phyloP scores from a whole-genome alignment of 1,140 invertebrate genomes.

The Magallana ariakensis region DNA sequence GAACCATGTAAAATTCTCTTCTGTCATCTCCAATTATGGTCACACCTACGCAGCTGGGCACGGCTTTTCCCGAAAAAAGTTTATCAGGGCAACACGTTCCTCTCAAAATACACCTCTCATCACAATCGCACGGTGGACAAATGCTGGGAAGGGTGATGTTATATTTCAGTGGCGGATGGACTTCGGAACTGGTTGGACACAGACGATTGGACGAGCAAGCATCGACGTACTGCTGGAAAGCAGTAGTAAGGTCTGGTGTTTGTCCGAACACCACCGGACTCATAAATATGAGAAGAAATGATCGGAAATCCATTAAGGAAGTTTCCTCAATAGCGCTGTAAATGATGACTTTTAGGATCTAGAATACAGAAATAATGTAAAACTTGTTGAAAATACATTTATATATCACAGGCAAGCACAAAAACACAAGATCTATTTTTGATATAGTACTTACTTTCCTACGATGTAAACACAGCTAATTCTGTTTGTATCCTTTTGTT shows the following conservation, averaged over 20 bases:
- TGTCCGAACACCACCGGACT: background rate
- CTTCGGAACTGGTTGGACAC: background rate
- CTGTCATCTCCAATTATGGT: background rate
- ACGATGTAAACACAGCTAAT: no score
- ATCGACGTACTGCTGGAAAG: background rate
- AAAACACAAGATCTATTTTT: no score
- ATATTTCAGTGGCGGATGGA: background rate
- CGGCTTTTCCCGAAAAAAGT: background rate
- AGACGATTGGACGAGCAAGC: background rate
- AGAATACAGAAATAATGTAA: no score
- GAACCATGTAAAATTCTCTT: background rate
- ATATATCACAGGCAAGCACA: no score
- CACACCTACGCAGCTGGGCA: background rate
- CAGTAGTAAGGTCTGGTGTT: background rate
- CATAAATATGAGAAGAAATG: no score
- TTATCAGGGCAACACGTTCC: background rate
- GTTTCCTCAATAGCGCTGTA: no score
- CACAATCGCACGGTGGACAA: slow-evolving; percentile 13
- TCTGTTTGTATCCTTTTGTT: no score
- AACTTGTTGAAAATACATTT: no score
- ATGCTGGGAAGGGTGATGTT: background rate
- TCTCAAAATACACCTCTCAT: background rate
- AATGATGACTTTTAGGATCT: no score
- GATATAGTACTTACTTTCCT: no score
- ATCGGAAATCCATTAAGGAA: no score